phyloP scores from a whole-genome alignment of 53 echinoderm and acorn worm genomes.

The Echinometra lucunter region DNA sequence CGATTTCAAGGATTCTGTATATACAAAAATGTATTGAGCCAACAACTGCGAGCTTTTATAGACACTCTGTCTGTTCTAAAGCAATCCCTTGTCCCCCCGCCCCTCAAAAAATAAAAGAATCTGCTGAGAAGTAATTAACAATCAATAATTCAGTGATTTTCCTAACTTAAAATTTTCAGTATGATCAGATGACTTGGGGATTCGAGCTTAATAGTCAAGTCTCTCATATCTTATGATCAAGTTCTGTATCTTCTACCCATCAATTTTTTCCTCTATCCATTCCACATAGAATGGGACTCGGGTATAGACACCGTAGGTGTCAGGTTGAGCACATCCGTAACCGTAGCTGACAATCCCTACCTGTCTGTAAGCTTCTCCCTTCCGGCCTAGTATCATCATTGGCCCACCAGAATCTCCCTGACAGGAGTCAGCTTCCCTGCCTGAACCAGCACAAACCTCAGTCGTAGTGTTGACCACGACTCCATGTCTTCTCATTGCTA shows the following conservation, averaged over 20 bases:
- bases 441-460: background rate
- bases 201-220: too few relatives aligned
- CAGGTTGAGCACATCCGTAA: background rate
- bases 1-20: too few relatives aligned
- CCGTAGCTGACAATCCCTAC: slow-evolving; percentile 26
- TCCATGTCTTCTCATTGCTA: background rate
- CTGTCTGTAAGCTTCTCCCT: background rate
- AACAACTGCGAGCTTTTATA: too few relatives aligned
- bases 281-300: background rate
- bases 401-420: slow-evolving; percentile 14
- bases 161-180: too few relatives aligned
- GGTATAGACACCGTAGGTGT: slow-evolving; percentile 2
- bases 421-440: background rate
- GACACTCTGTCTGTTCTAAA: too few relatives aligned
- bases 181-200: too few relatives aligned
- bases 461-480: background rate
- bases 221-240: too few relatives aligned
- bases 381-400: background rate
- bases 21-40: too few relatives aligned
- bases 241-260: background rate
- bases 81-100: too few relatives aligned
- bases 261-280: background rate
- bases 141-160: too few relatives aligned
- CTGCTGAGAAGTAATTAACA: too few relatives aligned
- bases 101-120: too few relatives aligned